Base-by-base conservation (phyloP, 2,888 invertebrate species). In the Pantelozetes paolii region DNA sequence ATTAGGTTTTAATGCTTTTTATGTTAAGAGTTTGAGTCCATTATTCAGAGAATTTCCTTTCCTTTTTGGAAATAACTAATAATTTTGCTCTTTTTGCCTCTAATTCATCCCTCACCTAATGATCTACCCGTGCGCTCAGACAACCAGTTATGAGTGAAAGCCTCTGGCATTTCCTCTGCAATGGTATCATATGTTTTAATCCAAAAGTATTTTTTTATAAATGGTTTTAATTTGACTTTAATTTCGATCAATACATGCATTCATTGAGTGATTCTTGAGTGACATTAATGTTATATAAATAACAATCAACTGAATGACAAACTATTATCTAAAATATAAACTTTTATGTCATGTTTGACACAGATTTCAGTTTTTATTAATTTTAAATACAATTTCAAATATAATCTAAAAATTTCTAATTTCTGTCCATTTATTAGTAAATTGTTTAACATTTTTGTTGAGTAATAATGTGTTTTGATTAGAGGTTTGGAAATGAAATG, bases 131-230 rank as follows among this genome's bases (percentile, higher is more conserved):
- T 59, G 28, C 26, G 11, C 18, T 28, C 23, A 54, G 54, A 26
- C 54, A 54, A 20, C 15, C 26, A 59, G 30, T 28, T 26, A 6
- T 30, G 18, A 59, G 30, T 26, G 30, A 59, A 59, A 59, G 59
- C 59, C 59, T 59, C 59, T 30, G 59, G 59, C 59, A 59, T 59
- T 59, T 59, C 59, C 59, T 59, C 18, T 32, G 2, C 18, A 26
- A 2, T 59, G 18, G 30, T 59, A 2, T 30, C 30, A 30, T 30
- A 59, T 30, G 5, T 20, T 8, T 18, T 59, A 15, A 59, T 23
- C 6, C 15, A 9, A 32, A 28, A 59, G 1, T 15, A 28, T 11
- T 59, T 59, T 5, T 59, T 59, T 28, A 54, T 2, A 23, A 26
- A 59, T 30, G 30, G 6, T 30, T 26, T 59, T 59, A 28, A 5